Base-by-base conservation (phyloP, 1,140 invertebrate genomes). In the Zelostemma sp. region DNA sequence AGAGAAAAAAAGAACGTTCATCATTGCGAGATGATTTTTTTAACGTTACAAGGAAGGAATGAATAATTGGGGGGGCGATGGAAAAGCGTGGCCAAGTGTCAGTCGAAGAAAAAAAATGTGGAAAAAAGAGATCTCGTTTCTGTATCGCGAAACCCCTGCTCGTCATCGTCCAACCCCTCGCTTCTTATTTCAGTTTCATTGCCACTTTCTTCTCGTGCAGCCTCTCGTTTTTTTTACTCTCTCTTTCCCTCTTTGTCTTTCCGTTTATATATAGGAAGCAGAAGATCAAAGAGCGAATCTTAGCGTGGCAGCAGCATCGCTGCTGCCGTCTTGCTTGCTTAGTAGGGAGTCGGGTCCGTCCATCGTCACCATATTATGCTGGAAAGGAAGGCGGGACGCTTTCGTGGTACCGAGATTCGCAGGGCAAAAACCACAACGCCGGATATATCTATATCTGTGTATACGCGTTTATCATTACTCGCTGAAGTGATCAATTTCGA, bases 241-340 rank as follows among this genome's bases (percentile, higher is more conserved):
- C 55, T 66, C 53, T 54, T 40, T 61, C 61, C 35, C 56, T 74
- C 68, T 54, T 54, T 50, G 58, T 53, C 63, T 67, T 65, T 66
- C 77, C 79, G 82, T 82, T 83, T 84, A 84, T 84, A 84, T 82
- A 82, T 83, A 83, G 81, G 76, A 83, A 80, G 74, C 76, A 68
- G 72, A 81, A 84, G 81, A 84, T 83, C 82, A 84, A 83, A 84
- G 82, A 83, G 75, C 77, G 76, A 81, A 60, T 58, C 76, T 80
- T 76, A 76, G 78, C 78, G 79, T 71, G 80, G 79, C 78, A 82
- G n/a, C 72, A 76, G 75, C 79, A 76, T 80, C 74, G 71, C 70
- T 75, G 73, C 70, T 75, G 73, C 69, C 73, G 54, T 72, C 72
- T 64, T 76, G 77, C 77, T 78, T 62, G 71, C n/a, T 35, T 35